Evolutionary conservation across 2,113 vertebrate species (phyloP), one percentile per base, ranked within the genome.

Genomic region (Agapornis roseicollis): DNA sequence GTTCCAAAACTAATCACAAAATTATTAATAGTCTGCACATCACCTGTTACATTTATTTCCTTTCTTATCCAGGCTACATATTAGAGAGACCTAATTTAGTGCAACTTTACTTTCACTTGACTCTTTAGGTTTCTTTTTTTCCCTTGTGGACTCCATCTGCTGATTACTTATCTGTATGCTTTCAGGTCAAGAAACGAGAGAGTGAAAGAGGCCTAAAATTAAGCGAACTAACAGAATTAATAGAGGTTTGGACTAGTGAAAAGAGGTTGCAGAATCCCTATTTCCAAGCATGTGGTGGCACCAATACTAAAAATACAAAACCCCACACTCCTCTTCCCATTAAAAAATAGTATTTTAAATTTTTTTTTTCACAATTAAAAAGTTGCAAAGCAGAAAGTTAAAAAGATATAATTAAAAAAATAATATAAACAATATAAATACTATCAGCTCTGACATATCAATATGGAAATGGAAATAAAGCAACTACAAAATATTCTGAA

Each of bases 241-340:
- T 10, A 79, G 20, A 73, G 13, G 1, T 85, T 60, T 46, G 23
- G 58, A 3, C 10, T 39, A 18, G 12, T 33, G 23, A 47, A 33
- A 78, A 41, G 35, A 65, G 3, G 1, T 37, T 71, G 10, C 22
- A 68, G 14, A 27, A 52, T 29, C 8, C 13, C 7, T 35, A 13
- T 24, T 72, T 65, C 7, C 15, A 83, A 41, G 24, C 10, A 76
- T 68, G 7, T 29, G 27, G 49, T 6, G 1, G 31, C 27, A 28
- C 5, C 52, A 39, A 16, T 10, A 42, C 5, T 24, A 29, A 8
- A 72, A 69, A 60, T 64, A 13, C 20, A 41, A 47, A 88, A 55
- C 0, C 2, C 1, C 7, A 71, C 2, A 2, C 4, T 79, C 6
- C 7, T 64, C 12, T 58, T 85, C 20, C 17, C 10, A 58, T 35